A percentile compares a stretch with the other conserved stretches of the same genome.
Evolutionary conservation across 2,797 vertebrate genomes (phyloP).

Genomic region (Fistularia tabacaria): DNA sequence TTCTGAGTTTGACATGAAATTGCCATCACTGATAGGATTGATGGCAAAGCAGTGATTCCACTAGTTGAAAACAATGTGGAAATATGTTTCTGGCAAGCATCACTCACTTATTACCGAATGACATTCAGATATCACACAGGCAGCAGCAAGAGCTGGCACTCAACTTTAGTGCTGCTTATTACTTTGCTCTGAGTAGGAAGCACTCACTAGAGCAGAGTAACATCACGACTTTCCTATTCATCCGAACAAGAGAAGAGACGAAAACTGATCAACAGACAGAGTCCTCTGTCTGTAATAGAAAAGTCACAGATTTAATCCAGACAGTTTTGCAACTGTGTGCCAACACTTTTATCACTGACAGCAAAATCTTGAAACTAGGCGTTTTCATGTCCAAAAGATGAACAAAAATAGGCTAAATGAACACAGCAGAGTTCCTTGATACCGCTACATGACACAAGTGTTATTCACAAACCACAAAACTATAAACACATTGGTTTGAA

Average conservation of each 20-base stretch:
- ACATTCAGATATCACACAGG: constrained; percentile 57
- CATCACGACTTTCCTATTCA: constrained; percentile 27
- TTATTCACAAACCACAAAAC: too few species aligned
- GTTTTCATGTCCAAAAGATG: too few species aligned
- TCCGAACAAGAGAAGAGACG: constrained; percentile 8
- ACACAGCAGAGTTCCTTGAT: too few species aligned
- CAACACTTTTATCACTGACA: too few species aligned
- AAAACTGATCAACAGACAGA: constrained; percentile 10
- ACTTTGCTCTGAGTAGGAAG: constrained; percentile 44
- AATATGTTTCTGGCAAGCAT: constrained; percentile 41
- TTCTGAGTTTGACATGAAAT: constrained; percentile 27
- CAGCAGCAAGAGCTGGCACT: constrained; percentile 41
- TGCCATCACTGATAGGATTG: constrained; percentile 13
- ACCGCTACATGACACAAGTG: too few species aligned
- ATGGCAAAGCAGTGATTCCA: constrained; percentile 35
- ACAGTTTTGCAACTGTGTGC: neutral
- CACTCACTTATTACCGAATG: constrained; percentile 41
- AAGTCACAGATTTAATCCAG: constrained; percentile 4
- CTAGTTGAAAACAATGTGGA: constrained; percentile 41
- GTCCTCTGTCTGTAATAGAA: neutral
- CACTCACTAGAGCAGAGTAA: constrained; percentile 27
- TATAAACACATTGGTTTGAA: too few species aligned
- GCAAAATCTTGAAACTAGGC: too few species aligned
- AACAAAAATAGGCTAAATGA: too few species aligned
- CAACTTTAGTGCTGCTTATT: constrained; percentile 34